phyloP scores from a whole-genome alignment of 2,797 vertebrate genomes.

The Linurgus olivaceus region DNA sequence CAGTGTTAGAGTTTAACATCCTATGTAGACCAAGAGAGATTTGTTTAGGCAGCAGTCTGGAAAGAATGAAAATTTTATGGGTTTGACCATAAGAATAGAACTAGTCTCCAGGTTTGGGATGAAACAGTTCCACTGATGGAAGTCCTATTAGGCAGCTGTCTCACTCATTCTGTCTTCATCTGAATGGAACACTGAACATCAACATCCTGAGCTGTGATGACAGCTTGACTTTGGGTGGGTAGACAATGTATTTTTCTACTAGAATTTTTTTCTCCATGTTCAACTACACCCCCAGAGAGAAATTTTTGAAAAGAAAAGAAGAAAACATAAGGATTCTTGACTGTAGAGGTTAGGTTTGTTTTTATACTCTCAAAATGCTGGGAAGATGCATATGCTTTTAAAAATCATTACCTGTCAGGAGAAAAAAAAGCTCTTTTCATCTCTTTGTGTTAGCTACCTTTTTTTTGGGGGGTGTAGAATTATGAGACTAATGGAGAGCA shows the following conservation, averaged over 20 bases:
- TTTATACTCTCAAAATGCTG: background rate
- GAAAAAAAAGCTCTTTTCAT: background rate
- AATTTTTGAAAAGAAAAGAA: background rate
- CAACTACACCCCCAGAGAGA: background rate
- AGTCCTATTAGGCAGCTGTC: background rate
- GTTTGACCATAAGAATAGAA: background rate
- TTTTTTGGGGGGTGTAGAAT: background rate
- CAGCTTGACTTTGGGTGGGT: background rate
- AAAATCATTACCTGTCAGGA: background rate
- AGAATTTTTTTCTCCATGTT: background rate
- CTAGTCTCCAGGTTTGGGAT: background rate
- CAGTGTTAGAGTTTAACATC: background rate
- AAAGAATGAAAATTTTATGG: background rate
- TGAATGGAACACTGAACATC: background rate
- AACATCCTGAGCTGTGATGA: background rate
- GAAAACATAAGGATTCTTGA: background rate
- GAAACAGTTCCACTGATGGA: background rate
- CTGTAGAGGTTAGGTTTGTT: background rate
- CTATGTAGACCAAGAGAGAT: background rate
- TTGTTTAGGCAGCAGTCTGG: background rate
- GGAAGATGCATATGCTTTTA: background rate
- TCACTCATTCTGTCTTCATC: background rate
- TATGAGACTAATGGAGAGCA: background rate
- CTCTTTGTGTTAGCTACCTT: background rate
- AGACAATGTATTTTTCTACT: background rate